These are phyloP conservation scores for Capitulum mitella DNA, from an alignment of 2,888 invertebrate species.

Conservation along the genomic window DNA sequence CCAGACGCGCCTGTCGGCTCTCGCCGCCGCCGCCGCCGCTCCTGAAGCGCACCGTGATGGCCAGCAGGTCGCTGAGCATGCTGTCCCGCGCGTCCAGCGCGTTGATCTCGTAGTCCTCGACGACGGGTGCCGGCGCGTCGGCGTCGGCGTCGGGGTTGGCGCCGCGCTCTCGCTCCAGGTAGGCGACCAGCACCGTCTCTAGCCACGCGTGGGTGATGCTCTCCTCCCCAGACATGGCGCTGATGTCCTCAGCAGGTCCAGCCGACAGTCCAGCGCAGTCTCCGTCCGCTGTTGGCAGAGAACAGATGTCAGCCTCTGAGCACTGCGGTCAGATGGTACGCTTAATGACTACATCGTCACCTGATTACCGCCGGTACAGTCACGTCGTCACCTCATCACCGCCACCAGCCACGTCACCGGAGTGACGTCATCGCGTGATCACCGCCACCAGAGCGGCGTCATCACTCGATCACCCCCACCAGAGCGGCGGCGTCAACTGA, in stretches of 20 bases:
- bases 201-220: conserved; percentile 52
- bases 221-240: conserved; percentile 38
- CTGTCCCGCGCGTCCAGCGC: conserved; percentile 1
- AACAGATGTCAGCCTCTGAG: no score
- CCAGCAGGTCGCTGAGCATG: conserved; percentile 34
- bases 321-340: no score
- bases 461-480: no score
- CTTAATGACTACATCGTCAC: no score
- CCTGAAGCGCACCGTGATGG: conserved; percentile 32
- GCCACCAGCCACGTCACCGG: no score
- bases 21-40: conserved; percentile 38
- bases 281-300: no score
- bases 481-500: no score
- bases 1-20: conserved; percentile 44
- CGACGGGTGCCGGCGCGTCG: conserved; percentile 65
- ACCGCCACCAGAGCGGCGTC: no score
- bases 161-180: conserved; percentile 43
- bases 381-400: no score
- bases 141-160: conserved; percentile 52
- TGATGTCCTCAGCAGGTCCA: neutral
- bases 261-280: no score
- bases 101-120: conserved; percentile 53
- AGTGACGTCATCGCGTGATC: no score
- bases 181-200: conserved; percentile 48
- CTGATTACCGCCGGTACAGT: no score